phyloP scores from a whole-genome alignment of 1,140 invertebrate genomes.

The Trachymyrmex cornetzi region DNA sequence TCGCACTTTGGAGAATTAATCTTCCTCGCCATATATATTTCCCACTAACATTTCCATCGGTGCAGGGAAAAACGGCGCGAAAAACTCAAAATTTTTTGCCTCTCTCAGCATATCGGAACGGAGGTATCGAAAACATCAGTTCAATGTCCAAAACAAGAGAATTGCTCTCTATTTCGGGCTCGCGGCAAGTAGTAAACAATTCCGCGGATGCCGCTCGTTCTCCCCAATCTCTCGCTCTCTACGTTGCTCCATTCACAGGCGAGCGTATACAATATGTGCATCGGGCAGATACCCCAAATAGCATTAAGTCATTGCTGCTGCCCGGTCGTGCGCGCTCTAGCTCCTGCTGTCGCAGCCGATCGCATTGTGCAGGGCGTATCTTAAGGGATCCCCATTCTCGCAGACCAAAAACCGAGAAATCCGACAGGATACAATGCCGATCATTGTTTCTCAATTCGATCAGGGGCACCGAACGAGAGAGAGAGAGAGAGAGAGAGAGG shows the following conservation, averaged over 20 bases:
- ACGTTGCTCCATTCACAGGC: constrained; percentile 70
- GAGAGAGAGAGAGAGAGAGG: constrained; percentile 23
- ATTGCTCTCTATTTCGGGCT: constrained; percentile 42
- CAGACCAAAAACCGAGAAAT: constrained; percentile 29
- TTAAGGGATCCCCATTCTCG: constrained; percentile 40
- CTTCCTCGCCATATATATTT: neutral
- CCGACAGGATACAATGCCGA: constrained; percentile 70
- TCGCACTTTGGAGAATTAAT: constrained; percentile 1
- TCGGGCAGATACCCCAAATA: constrained; percentile 70
- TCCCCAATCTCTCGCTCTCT: neutral
- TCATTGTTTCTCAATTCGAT: constrained; percentile 73
- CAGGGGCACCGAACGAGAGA: constrained; percentile 2
- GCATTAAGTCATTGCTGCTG: constrained; percentile 78
- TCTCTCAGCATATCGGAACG: neutral
- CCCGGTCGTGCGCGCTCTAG: constrained; percentile 72
- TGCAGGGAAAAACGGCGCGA: neutral
- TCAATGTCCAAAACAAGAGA: constrained; percentile 14
- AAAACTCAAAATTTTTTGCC: neutral
- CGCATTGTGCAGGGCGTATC: constrained; percentile 63
- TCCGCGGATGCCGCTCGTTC: constrained; percentile 40
- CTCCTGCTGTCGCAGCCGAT: constrained; percentile 69
- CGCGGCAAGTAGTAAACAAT: constrained; percentile 66
- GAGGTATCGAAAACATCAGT: constrained; percentile 3
- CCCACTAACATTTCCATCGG: no score
- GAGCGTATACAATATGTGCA: constrained; percentile 69